Evolutionary conservation across 2,113 vertebrate genomes (phyloP).

Genomic region (Urocitellus parryii): DNA sequence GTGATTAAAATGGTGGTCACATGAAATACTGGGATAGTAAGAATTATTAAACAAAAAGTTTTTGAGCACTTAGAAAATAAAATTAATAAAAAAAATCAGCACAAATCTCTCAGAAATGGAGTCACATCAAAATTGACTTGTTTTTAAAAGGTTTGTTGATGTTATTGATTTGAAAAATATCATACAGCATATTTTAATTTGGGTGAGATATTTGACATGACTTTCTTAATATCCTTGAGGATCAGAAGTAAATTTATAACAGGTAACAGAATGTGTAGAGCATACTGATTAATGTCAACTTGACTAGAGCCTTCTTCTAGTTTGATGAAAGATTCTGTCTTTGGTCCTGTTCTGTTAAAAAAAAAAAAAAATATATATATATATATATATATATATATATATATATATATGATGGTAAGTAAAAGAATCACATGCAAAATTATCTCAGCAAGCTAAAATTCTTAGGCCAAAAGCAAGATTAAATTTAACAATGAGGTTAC

Average conservation of each 20-base stretch:
- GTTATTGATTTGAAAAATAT: constrained; percentile 23
- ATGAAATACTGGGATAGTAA: not conserved
- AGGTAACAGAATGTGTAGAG: not conserved
- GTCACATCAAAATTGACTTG: not conserved
- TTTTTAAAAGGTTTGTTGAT: not conserved
- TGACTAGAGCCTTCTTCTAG: constrained; percentile 1
- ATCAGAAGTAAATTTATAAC: constrained; percentile 16
- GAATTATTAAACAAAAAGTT: constrained; percentile 7
- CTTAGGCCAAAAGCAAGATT: not conserved
- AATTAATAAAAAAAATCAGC: not conserved
- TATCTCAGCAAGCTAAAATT: not conserved
- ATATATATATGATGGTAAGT: not conserved
- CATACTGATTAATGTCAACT: not conserved
- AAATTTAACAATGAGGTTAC: not conserved
- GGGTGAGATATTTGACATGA: constrained; percentile 30
- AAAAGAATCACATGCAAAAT: not conserved
- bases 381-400: too few species aligned
- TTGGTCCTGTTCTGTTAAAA: not conserved
- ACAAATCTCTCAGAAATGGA: not conserved
- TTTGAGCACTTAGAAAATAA: constrained; percentile 15
- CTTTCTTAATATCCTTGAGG: constrained; percentile 37
- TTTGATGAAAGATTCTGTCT: not conserved
- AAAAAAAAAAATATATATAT: not conserved
- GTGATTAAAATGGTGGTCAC: constrained; percentile 31
- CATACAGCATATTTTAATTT: not conserved